Percentiles rank a stretch among this genome's conserved stretches.
These are phyloP conservation scores for Leptopterna dolabrata DNA, from an alignment of 2,888 invertebrate species.

Conservation along the genomic window DNA sequence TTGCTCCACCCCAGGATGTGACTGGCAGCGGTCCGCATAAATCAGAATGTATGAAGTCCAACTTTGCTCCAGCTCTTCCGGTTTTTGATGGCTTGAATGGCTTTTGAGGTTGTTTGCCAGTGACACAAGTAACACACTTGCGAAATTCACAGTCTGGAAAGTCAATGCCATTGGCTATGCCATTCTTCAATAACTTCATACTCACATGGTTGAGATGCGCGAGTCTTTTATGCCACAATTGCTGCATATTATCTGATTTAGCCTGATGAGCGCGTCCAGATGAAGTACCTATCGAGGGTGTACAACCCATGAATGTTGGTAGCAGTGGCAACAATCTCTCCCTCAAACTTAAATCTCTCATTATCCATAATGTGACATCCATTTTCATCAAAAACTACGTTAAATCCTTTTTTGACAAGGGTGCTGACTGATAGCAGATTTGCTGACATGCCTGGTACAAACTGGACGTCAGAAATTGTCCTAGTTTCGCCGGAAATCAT, in stretches of 20 bases:
- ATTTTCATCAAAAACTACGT: not conserved
- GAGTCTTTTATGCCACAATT: conserved; percentile 8
- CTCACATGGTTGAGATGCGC: conserved; percentile 14
- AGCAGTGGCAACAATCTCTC: conserved; percentile 11
- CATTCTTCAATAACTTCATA: not conserved
- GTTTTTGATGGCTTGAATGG: not conserved
- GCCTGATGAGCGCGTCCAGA: too few species aligned
- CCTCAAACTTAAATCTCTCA: not conserved
- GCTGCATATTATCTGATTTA: not conserved
- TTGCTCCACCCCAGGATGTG: conserved; percentile 54
- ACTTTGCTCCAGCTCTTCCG: not conserved
- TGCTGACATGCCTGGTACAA: too few species aligned
- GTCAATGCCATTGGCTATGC: not conserved
- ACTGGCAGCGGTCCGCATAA: not conserved
- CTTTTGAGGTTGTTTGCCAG: conserved; percentile 37
- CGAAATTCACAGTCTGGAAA: not conserved
- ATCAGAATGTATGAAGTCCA: not conserved
- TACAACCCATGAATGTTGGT: not conserved
- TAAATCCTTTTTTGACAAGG: not conserved
- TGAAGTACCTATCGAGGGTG: not conserved
- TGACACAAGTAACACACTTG: conserved; percentile 40
- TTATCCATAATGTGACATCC: not conserved
- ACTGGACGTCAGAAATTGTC: too few species aligned
- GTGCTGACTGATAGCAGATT: too few species aligned
- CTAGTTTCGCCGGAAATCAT: too few species aligned